Conservation (phyloP, 2,113 vertebrate genomes). For the Triplophysa tibetana region DNA sequence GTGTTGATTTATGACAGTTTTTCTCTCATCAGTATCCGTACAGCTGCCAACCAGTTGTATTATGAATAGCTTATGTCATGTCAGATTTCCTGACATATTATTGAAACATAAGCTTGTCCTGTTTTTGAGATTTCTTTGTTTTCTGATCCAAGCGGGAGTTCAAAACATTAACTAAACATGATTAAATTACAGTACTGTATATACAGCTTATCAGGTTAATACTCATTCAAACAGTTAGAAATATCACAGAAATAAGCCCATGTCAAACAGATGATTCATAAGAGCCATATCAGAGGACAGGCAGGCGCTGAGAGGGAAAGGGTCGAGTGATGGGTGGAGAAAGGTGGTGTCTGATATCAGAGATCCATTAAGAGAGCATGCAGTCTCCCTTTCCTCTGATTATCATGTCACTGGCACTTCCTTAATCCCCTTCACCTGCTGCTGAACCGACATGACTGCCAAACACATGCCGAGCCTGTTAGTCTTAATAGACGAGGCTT, state of each 20-base stretch:
- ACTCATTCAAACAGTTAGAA: neutral
- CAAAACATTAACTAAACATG: no score
- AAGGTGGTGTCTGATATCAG: slow-evolving; percentile 8
- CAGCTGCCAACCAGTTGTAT: no score
- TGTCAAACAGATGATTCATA: slow-evolving; percentile 15
- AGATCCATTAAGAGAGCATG: neutral
- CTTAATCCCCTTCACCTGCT: slow-evolving; percentile 41
- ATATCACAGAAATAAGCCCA: neutral
- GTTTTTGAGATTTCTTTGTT: no score
- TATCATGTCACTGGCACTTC: slow-evolving; percentile 39
- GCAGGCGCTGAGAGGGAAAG: neutral
- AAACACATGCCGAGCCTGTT: slow-evolving; percentile 18
- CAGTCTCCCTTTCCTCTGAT: neutral
- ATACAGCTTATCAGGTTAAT: neutral
- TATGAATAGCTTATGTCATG: no score
- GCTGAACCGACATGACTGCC: slow-evolving; percentile 18
- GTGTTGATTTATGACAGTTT: no score
- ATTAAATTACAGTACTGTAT: no score
- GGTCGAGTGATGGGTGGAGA: neutral
- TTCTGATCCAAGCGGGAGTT: no score
- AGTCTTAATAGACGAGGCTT: slow-evolving; percentile 15
- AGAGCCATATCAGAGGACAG: neutral
- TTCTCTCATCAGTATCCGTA: no score
- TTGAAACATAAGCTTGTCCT: no score
- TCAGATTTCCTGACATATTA: no score